Conservation (phyloP, 2,797 vertebrate genomes). For the Anguilla anguilla region DNA sequence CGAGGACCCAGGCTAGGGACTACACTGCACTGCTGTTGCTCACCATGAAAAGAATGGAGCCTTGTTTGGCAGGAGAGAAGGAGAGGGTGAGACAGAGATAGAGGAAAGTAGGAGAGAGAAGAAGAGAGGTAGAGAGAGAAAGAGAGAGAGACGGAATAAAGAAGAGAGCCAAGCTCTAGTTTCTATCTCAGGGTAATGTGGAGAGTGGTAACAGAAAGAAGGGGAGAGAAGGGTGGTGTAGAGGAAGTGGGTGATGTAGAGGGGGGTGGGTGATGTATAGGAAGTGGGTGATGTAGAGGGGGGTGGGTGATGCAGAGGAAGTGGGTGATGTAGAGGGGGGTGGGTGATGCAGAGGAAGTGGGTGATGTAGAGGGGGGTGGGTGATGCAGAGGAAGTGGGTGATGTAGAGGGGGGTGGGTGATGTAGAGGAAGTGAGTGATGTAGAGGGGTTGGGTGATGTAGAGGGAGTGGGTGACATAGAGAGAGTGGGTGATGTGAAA, state of each 20-base stretch:
- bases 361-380: no score
- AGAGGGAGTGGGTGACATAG: slow-evolving; percentile 43
- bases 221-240: background rate
- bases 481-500: background rate
- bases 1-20: slow-evolving; percentile 16
- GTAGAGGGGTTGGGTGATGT: background rate
- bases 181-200: slow-evolving; percentile 11
- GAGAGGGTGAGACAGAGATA: background rate
- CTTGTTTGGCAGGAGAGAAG: slow-evolving; percentile 57
- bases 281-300: background rate
- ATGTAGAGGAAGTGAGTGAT: no score
- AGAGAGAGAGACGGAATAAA: background rate
- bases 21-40: slow-evolving; percentile 54
- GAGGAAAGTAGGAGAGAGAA: slow-evolving; percentile 23
- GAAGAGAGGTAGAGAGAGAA: slow-evolving; percentile 5
- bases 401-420: slow-evolving; percentile 29
- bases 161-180: background rate
- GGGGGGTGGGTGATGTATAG: background rate
- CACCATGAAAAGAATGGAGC: slow-evolving; percentile 58
- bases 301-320: slow-evolving; percentile 35
- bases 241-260: background rate
- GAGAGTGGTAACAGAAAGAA: background rate
- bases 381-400: no score
- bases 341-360: slow-evolving; percentile 35
- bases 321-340: slow-evolving; percentile 38